Conservation (phyloP, 1,140 invertebrate genomes). For the Heliconius himera region DNA sequence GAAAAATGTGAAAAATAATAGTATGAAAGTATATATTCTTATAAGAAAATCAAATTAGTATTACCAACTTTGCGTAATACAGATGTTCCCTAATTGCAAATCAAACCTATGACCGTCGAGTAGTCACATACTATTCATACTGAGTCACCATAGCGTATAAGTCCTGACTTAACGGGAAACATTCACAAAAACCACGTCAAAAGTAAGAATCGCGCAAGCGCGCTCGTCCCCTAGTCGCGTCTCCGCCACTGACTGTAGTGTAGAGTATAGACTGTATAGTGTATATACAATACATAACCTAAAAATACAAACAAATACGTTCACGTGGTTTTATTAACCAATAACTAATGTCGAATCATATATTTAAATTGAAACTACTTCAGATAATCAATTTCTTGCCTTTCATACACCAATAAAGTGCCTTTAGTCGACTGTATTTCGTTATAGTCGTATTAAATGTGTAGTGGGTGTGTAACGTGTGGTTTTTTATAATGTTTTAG, state of each 20-base stretch:
- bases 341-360: conserved; percentile 9
- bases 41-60: too few species aligned
- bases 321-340: conserved; percentile 1
- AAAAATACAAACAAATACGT: conserved; percentile 6
- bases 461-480: background rate
- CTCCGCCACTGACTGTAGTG: background rate
- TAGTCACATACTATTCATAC: too few species aligned
- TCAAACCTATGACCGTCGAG: too few species aligned
- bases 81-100: too few species aligned
- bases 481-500: background rate
- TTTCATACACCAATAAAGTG: conserved; percentile 3
- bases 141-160: background rate
- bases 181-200: background rate
- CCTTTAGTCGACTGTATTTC: background rate
- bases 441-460: background rate
- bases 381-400: background rate
- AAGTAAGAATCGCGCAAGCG: background rate
- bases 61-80: too few species aligned
- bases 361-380: conserved; percentile 11
- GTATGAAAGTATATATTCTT: too few species aligned
- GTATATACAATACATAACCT: background rate
- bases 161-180: background rate
- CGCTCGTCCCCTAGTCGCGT: background rate
- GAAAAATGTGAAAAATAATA: too few species aligned
- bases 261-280: background rate